These are phyloP conservation scores for Lithodes maja DNA, from an alignment of 2,888 invertebrate species.

Conservation along the genomic window DNA sequence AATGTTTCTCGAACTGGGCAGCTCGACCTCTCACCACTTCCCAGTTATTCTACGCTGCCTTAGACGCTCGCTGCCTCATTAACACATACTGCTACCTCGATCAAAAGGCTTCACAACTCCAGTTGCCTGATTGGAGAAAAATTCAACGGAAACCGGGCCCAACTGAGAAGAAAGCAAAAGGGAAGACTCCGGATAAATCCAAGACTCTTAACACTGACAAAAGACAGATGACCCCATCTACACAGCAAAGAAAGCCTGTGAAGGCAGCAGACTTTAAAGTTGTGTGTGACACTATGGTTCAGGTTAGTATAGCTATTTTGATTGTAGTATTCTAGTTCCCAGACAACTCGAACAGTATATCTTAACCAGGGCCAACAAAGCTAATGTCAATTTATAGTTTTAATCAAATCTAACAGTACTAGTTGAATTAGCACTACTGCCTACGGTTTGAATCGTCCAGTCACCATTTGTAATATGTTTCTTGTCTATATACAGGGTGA, in stretches of 20 bases:
- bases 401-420: no score
- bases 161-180: slow-evolving; percentile 28
- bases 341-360: no score
- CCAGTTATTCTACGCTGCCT: slow-evolving; percentile 80
- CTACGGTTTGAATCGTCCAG: no score
- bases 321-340: no score
- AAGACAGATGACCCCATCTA: neutral
- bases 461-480: no score
- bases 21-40: slow-evolving; percentile 85
- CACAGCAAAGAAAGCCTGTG: slow-evolving; percentile 18
- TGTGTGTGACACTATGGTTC: slow-evolving; percentile 66
- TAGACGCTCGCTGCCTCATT: slow-evolving; percentile 91
- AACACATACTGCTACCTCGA: slow-evolving; percentile 80
- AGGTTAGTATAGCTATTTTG: slow-evolving; percentile 35
- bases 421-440: no score
- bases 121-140: slow-evolving; percentile 46
- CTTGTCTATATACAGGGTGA: no score
- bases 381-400: no score
- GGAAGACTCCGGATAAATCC: neutral
- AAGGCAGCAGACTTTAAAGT: slow-evolving; percentile 47
- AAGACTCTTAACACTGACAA: neutral
- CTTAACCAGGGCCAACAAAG: no score
- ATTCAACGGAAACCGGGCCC: slow-evolving; percentile 7
- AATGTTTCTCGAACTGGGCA: slow-evolving; percentile 95
- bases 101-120: slow-evolving; percentile 27